phyloP scores from a whole-genome alignment of 2,888 invertebrate species.

The Nymphalis c-album region DNA sequence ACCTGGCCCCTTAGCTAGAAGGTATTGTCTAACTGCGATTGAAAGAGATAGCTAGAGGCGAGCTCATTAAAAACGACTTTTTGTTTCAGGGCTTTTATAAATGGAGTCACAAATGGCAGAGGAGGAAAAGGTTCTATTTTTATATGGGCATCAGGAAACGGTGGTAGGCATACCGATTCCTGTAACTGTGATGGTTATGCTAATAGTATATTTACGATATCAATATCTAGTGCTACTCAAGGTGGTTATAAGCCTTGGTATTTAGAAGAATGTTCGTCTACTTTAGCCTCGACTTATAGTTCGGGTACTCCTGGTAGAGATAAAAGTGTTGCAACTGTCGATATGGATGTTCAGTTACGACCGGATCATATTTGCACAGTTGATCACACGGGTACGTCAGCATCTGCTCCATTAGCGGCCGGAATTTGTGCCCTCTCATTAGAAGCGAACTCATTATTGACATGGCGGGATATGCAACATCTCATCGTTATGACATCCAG shows the following conservation, averaged over 20 bases:
- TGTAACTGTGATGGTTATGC: conserved; percentile 99
- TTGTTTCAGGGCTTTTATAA: conserved; percentile 90
- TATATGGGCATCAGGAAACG: conserved; percentile 99
- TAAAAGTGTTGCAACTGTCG: conserved; percentile 94
- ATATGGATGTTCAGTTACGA: conserved; percentile 92
- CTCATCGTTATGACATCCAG: conserved; percentile 94
- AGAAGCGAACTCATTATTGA: conserved; percentile 94
- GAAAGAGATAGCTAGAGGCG: conserved; percentile 52
- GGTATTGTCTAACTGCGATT: conserved; percentile 63
- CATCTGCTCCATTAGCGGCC: conserved; percentile 96
- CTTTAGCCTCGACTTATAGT: conserved; percentile 98
- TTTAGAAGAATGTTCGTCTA: conserved; percentile 99
- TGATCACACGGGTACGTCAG: conserved; percentile 95
- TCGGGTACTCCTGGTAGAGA: conserved; percentile 96
- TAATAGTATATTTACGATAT: conserved; percentile 98
- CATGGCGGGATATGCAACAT: conserved; percentile 99
- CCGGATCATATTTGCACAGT: conserved; percentile 94
- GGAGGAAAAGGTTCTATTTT: conserved; percentile 97
- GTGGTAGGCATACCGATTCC: conserved; percentile 96
- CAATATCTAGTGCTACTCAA: conserved; percentile 98
- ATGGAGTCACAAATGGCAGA: conserved; percentile 95
- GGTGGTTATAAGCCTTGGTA: conserved; percentile 98
- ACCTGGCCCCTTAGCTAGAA: conserved; percentile 93
- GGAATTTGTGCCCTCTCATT: conserved; percentile 96
- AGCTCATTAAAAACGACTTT: conserved; percentile 66